Evolutionary conservation across 2,888 invertebrate species (phyloP).

Genomic region (Drosophila infuscata): DNA sequence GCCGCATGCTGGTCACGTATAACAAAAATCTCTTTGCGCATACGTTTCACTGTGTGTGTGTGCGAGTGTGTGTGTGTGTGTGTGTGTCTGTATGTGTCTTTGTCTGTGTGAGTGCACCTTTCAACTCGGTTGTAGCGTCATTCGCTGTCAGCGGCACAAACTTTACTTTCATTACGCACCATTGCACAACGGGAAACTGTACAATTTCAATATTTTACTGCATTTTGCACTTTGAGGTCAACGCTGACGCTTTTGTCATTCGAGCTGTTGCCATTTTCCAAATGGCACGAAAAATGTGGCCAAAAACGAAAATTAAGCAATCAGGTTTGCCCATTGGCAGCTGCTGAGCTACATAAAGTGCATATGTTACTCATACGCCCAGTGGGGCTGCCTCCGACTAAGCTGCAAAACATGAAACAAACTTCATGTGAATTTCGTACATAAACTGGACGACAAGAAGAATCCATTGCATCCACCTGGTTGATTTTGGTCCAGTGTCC

Average conservation of each 20-base stretch:
- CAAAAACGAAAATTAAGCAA: constrained; percentile 51
- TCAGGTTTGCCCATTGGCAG: constrained; percentile 6
- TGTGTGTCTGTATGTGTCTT: not conserved
- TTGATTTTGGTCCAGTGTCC: not conserved
- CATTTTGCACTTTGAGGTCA: constrained; percentile 64
- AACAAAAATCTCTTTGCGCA: constrained; percentile 54
- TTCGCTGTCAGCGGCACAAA: constrained; percentile 39
- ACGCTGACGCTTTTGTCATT: constrained; percentile 31
- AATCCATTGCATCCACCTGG: not conserved
- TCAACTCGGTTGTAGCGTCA: constrained; percentile 44
- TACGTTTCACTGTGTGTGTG: constrained; percentile 11
- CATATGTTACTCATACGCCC: constrained; percentile 55
- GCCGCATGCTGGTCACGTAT: constrained; percentile 72
- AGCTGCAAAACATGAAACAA: constrained; percentile 1
- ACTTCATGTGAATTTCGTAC: not conserved
- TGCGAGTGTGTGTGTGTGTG: not conserved
- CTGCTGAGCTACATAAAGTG: constrained; percentile 31
- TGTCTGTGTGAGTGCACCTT: constrained; percentile 50
- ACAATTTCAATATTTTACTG: constrained; percentile 76
- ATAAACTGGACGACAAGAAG: constrained; percentile 1
- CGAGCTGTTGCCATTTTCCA: constrained; percentile 17
- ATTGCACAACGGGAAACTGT: constrained; percentile 69
- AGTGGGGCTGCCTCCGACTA: not conserved
- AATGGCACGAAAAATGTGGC: constrained; percentile 34
- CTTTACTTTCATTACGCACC: constrained; percentile 61